phyloP scores from a whole-genome alignment of 2,113 vertebrate genomes.

The Origma solitaria region DNA sequence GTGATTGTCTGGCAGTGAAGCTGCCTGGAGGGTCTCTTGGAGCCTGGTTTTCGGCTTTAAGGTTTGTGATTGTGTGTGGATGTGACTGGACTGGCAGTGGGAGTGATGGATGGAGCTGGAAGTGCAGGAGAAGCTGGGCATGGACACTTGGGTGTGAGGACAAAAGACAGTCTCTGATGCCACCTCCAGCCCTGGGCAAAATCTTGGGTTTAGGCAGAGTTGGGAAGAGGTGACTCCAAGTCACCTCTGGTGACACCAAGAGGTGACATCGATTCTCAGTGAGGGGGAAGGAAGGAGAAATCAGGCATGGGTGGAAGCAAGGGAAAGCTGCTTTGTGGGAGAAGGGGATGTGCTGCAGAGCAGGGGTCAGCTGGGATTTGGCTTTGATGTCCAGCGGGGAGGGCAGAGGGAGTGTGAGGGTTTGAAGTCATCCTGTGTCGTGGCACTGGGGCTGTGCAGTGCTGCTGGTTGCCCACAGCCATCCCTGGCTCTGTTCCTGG shows the following conservation, averaged over 20 bases:
- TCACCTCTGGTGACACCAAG: too few relatives aligned
- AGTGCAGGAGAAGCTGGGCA: background rate
- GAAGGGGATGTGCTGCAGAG: background rate
- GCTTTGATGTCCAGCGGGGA: background rate
- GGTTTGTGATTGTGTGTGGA: background rate
- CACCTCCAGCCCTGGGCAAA: background rate
- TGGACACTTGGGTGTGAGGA: rapidly evolving
- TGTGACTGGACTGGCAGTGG: background rate
- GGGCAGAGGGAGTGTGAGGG: background rate
- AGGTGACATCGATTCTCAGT: too few relatives aligned
- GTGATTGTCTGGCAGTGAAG: background rate
- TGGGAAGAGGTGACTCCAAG: background rate
- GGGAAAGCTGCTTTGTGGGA: background rate
- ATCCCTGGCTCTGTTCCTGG: too few relatives aligned
- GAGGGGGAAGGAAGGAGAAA: background rate
- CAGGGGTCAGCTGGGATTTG: background rate
- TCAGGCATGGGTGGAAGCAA: background rate
- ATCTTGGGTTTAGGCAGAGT: background rate
- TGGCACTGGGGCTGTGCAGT: background rate
- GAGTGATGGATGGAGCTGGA: background rate
- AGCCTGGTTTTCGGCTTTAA: background rate
- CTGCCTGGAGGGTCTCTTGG: background rate
- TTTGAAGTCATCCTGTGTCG: background rate
- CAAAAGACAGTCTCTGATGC: background rate
- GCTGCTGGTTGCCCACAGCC: background rate